Evolutionary conservation across 1,140 invertebrate species (phyloP), one percentile per base, ranked within the genome.

Genomic region (Drosophila saltans): DNA sequence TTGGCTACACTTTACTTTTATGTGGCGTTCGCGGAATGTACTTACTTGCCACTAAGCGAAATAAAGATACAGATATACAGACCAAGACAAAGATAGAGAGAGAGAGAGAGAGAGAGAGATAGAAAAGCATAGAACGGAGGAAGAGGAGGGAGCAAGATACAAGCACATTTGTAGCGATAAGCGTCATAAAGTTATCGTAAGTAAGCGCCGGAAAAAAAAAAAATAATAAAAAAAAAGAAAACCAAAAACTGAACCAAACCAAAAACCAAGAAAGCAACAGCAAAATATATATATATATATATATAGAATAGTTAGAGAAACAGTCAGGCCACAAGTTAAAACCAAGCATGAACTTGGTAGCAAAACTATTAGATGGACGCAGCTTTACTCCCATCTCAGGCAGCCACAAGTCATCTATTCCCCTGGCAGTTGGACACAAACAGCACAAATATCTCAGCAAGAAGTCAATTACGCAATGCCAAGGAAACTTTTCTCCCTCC

Each of bases 1-100:
- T 88, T 82, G 81, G 84, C 81, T 89, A 90, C 84, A 89, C 85
- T 89, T 89, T 89, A 89, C 84, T 89, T 89, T 89, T 90, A 89
- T 90, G 84, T 84, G 81, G 69, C 72, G 78, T 68, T 52, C 85
- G 75, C 65, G 77, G 77, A 89, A 84, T 84, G 84, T 89, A 90
- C 84, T 89, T 78, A 84, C 83, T 52, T 52, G 45, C 45, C 45
- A 52, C 45, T 52, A 65, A 65, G 72, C 80, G 77, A 89, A 88
- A 88, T 88, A 88, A 88, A 88, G 84, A 88, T 89, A 83, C 85
- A 89, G 84, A 88, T 79, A 80, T 78, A 81, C 64, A 82, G 66
- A 80, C 61, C 74, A 52, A 52, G 45, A 52, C 45, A 26, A 7
- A 48, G n/a, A 45, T 16, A 16, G 43, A 3, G 10, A 41, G 40